Evolutionary conservation across 1,140 invertebrate genomes (phyloP).

Genomic region (Rhopalosiphum maidis): DNA sequence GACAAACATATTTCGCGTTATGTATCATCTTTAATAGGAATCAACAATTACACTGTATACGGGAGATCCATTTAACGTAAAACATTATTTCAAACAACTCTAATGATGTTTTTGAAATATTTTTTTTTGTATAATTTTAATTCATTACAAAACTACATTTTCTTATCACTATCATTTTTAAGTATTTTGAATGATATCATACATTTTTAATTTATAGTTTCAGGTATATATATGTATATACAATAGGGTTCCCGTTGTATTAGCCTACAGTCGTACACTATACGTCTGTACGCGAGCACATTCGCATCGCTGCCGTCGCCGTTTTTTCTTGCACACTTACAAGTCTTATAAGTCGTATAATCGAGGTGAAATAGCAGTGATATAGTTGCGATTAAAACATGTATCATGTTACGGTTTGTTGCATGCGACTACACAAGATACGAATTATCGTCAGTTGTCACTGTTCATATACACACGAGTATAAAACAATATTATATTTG

Average conservation of each 20-base stretch:
- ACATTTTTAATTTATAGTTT: too few species aligned
- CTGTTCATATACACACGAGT: background rate
- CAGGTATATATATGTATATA: background rate
- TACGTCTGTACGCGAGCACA: background rate
- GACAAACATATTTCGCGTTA: too few species aligned
- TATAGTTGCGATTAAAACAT: conserved; percentile 1
- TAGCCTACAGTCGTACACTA: background rate
- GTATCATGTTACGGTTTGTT: background rate
- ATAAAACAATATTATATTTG: background rate
- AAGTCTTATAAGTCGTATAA: background rate
- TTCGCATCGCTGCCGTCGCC: background rate
- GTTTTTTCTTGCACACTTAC: background rate
- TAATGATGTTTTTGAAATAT: too few species aligned
- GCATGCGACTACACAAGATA: background rate
- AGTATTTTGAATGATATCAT: too few species aligned
- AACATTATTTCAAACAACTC: too few species aligned
- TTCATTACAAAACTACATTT: too few species aligned
- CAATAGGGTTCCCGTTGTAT: background rate
- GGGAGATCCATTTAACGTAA: too few species aligned
- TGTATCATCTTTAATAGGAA: too few species aligned
- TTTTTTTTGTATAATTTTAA: too few species aligned
- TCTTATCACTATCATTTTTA: too few species aligned
- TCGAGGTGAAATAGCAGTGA: background rate
- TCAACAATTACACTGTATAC: too few species aligned
- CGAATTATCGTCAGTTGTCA: background rate